Base-by-base conservation (phyloP, 1,140 invertebrate species). In the Aphelinus certus region DNA sequence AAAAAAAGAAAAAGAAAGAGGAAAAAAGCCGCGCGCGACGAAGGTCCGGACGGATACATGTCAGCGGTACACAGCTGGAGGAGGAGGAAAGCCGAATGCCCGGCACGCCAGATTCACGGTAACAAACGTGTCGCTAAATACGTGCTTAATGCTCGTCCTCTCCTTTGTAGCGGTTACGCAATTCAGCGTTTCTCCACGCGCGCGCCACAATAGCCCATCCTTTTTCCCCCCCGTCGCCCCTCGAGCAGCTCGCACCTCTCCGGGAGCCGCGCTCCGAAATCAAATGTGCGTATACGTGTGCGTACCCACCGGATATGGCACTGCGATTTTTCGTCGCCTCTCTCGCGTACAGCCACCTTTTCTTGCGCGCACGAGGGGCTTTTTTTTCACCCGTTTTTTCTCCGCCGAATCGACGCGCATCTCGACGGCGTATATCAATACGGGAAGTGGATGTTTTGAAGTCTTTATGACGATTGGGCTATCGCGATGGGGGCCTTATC, bases 121-220 rank as follows among this genome's bases (percentile, higher is more conserved):
- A 81, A 81, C 79, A 84, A 81, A 26, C 26, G 26, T 26, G 76
- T 82, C 78, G 83, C 83, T 87, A 86, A 87, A 87, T 83, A 85
- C 82, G 73, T 83, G 78, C 78, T 85, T 85, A 84, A 83, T 83
- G 79, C 80, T 71, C 70, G 71, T 63, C 62, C 58, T 70, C 71
- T 64, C 75, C 71, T 76, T 63, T 69, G 79, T 76, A 72, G 83
- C 78, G 83, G 84, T 85, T 82, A 78, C 78, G 80, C 82, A 82
- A 85, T 81, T 81, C 73, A 79, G 80, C 82, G 81, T 84, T 81
- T 81, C 73, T 79, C 71, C 7, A 53, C 51, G 51, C 4, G 51
- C 51, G 61, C n/a, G 79, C 79, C 72, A 72, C 69, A 80, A 73
- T 69, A 49, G 65, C 61, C 26, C 9, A 43, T 74, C 72, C 65